phyloP scores from a whole-genome alignment of 1,140 invertebrate genomes.

The Diprion similis region DNA sequence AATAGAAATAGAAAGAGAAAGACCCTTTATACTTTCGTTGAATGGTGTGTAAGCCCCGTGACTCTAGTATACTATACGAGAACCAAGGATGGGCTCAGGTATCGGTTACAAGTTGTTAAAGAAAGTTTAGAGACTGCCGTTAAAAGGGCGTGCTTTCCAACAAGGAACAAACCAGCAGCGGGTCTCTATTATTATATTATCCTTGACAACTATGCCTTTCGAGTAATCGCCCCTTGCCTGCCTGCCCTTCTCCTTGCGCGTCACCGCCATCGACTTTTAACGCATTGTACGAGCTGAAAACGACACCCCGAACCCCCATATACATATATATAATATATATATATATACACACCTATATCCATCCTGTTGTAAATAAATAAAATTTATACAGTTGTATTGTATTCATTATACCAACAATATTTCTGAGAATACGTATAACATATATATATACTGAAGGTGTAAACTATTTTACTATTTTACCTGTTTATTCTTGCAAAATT shows the following conservation, averaged over 20 bases:
- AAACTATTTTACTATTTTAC: neutral
- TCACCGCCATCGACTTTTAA: neutral
- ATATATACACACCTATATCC: no score
- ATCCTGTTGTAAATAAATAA: no score
- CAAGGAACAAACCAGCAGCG: constrained; percentile 21
- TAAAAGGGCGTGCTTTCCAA: constrained; percentile 26
- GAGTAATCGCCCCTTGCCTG: neutral
- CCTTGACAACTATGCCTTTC: neutral
- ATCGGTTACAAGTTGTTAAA: constrained; percentile 46
- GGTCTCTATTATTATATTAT: constrained; percentile 24
- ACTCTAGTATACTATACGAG: constrained; percentile 20
- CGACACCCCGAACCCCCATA: no score
- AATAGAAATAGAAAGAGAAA: no score
- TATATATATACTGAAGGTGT: no score
- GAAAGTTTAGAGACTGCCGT: constrained; percentile 30
- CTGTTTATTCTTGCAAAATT: neutral
- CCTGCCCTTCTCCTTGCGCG: neutral
- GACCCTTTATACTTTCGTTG: neutral
- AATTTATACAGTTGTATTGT: no score
- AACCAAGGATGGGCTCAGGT: constrained; percentile 30
- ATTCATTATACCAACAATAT: no score
- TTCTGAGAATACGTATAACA: no score
- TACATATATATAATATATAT: no score
- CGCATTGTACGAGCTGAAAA: no score
- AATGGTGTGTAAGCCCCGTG: neutral